A percentile compares a stretch with the other conserved stretches of the same genome.
Conservation (phyloP, 1,140 invertebrate species). For the Hesperophylax magnus region DNA sequence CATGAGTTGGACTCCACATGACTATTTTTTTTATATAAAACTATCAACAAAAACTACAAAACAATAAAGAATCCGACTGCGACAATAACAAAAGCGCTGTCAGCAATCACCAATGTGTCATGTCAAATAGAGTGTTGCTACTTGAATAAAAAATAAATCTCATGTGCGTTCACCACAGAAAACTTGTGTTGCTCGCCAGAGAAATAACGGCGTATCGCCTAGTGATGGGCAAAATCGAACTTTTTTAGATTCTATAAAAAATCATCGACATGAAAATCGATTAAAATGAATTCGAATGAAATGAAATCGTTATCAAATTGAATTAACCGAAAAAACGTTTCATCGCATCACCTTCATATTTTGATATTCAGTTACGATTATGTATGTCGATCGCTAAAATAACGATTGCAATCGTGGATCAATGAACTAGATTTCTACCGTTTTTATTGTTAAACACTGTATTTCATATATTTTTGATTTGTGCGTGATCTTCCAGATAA, state of each 20-base stretch:
- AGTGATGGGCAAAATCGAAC: neutral
- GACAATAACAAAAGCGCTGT: constrained; percentile 35
- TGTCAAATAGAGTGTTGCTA: constrained; percentile 16
- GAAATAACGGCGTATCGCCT: neutral
- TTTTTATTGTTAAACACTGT: no score
- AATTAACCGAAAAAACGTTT: no score
- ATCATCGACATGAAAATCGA: neutral
- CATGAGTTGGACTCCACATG: constrained; percentile 90
- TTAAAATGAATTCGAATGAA: no score
- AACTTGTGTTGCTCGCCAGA: neutral
- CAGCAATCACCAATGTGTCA: constrained; percentile 42
- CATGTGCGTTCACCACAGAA: neutral
- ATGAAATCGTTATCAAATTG: no score
- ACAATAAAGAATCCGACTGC: constrained; percentile 17
- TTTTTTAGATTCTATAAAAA: neutral
- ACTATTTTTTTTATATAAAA: constrained; percentile 42
- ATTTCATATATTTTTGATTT: no score
- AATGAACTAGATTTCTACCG: no score
- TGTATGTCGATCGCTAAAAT: no score
- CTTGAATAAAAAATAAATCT: neutral
- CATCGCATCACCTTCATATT: no score
- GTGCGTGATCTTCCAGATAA: no score
- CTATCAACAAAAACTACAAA: constrained; percentile 21
- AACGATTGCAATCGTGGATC: no score
- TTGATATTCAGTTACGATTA: no score